These are phyloP conservation scores for Drosophila niveifrons DNA, from an alignment of 2,888 invertebrate species.

Conservation along the genomic window DNA sequence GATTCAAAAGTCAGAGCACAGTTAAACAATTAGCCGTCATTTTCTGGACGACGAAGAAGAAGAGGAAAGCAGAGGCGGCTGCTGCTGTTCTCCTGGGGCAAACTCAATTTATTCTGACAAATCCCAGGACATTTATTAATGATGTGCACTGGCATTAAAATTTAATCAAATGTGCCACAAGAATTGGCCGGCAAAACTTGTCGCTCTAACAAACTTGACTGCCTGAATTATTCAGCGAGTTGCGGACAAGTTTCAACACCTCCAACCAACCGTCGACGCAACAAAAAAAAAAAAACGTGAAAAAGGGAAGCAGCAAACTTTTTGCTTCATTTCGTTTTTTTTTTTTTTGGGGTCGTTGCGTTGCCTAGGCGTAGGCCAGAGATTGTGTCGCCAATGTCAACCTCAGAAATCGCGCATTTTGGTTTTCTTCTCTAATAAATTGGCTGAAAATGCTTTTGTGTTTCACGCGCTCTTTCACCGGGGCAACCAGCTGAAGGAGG, in stretches of 20 bases:
- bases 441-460: slow-evolving; percentile 76
- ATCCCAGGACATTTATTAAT: slow-evolving; percentile 82
- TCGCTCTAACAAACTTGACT: slow-evolving; percentile 46
- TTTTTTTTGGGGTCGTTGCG: slow-evolving; percentile 30
- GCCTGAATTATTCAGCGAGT: slow-evolving; percentile 76
- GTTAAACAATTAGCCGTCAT: slow-evolving; percentile 60
- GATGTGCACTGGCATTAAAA: slow-evolving; percentile 82
- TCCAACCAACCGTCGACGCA: slow-evolving; percentile 18
- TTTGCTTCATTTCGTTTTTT: background rate
- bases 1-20: slow-evolving; percentile 36
- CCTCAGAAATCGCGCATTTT: slow-evolving; percentile 53
- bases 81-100: slow-evolving; percentile 45
- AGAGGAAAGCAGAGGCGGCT: background rate
- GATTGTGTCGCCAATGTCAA: slow-evolving; percentile 44
- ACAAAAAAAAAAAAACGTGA: background rate
- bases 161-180: slow-evolving; percentile 83
- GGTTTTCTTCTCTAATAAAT: slow-evolving; percentile 73
- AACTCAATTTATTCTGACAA: slow-evolving; percentile 70
- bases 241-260: slow-evolving; percentile 75
- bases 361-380: slow-evolving; percentile 26
- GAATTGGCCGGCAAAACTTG: slow-evolving; percentile 48
- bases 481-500: slow-evolving; percentile 45
- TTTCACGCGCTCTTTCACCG: slow-evolving; percentile 76
- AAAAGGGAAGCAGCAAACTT: slow-evolving; percentile 13
- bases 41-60: background rate